phyloP scores from a whole-genome alignment of 1,140 invertebrate species.

The Coelopa frigida region DNA sequence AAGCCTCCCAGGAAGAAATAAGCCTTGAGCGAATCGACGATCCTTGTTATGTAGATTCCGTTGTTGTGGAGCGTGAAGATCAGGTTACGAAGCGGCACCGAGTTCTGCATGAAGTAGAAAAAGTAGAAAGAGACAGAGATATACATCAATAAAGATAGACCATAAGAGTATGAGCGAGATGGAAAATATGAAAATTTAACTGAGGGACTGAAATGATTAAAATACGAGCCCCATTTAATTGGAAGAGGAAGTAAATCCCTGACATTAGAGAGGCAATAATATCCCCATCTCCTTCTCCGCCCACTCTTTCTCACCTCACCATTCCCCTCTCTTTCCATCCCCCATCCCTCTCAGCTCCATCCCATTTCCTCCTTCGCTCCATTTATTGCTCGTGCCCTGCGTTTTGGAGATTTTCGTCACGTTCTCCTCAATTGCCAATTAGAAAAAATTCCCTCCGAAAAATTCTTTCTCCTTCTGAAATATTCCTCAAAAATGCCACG shows the following conservation, averaged over 20 bases:
- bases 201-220: neutral
- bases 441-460: too few species aligned
- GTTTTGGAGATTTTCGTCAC: constrained; percentile 19
- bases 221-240: neutral
- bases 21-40: constrained; percentile 33
- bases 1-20: constrained; percentile 30
- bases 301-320: too few species aligned
- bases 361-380: too few species aligned
- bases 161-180: constrained; percentile 1
- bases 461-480: constrained; percentile 7
- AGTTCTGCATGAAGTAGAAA: constrained; percentile 27
- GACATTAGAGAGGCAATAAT: too few species aligned
- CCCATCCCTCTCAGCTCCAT: too few species aligned
- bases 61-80: constrained; percentile 29
- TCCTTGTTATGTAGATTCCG: constrained; percentile 27
- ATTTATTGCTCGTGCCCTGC: too few species aligned
- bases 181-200: constrained; percentile 3
- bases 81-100: constrained; percentile 24
- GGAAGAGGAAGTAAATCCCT: neutral
- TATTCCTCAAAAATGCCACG: too few species aligned
- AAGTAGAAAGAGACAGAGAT: neutral
- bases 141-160: neutral
- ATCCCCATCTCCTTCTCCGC: too few species aligned
- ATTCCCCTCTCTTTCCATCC: too few species aligned
- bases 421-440: constrained; percentile 44